Evolutionary conservation across 2,113 vertebrate species (phyloP).

Genomic region (Dolichotis patagonum): DNA sequence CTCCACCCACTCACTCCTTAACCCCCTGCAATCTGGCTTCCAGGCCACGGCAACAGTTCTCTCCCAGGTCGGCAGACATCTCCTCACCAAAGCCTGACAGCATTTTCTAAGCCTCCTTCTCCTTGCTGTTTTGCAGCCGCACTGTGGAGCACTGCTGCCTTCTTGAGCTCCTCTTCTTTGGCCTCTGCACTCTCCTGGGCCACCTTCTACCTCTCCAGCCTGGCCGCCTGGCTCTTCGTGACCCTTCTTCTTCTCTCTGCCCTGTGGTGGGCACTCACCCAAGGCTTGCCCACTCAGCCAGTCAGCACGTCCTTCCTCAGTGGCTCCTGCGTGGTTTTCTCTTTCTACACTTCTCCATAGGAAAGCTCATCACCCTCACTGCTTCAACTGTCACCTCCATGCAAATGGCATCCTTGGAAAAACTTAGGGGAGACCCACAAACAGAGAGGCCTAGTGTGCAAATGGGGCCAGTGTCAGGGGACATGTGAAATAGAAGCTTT

Average conservation of each 20-base stretch:
- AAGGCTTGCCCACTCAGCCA: neutral
- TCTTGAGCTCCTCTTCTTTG: constrained; percentile 59
- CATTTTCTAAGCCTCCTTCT: neutral
- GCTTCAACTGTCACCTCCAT: constrained; percentile 42
- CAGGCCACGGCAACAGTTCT: neutral
- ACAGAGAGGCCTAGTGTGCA: neutral
- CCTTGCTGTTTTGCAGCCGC: constrained; percentile 63
- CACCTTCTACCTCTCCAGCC: constrained; percentile 64
- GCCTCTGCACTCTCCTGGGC: constrained; percentile 60
- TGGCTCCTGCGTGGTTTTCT: neutral
- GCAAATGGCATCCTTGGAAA: constrained; percentile 37
- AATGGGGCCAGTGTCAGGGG: constrained; percentile 18
- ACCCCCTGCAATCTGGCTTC: constrained; percentile 74
- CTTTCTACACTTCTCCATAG: constrained; percentile 30
- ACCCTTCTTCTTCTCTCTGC: constrained; percentile 64
- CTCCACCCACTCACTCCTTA: constrained; percentile 69
- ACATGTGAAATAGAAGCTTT: neutral
- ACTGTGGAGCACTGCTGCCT: constrained; percentile 49
- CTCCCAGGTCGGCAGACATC: constrained; percentile 56
- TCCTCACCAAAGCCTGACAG: neutral
- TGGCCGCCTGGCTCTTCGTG: neutral
- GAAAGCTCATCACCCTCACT: constrained; percentile 4
- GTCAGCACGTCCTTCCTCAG: neutral
- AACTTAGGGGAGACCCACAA: neutral
- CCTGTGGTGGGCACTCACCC: neutral